phyloP scores from a whole-genome alignment of 2,888 invertebrate species.

The Pseudococcus viburni region DNA sequence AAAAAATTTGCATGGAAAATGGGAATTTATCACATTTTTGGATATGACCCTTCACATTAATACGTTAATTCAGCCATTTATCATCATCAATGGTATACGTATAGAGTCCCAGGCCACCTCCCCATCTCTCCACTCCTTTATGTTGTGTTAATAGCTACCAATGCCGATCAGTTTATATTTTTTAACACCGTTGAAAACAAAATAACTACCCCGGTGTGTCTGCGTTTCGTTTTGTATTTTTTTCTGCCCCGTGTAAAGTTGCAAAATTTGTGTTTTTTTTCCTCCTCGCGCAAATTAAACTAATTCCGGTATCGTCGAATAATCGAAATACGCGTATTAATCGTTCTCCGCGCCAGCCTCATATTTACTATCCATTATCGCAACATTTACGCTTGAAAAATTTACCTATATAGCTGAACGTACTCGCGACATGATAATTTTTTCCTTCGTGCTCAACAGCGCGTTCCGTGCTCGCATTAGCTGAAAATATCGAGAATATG shows the following conservation, averaged over 20 bases:
- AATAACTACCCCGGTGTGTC: neutral
- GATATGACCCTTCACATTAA: constrained; percentile 31
- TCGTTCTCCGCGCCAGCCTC: neutral
- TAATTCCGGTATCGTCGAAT: neutral
- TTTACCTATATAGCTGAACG: neutral
- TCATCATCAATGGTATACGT: constrained; percentile 12
- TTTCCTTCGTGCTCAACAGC: neutral
- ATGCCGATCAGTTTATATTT: constrained; percentile 2
- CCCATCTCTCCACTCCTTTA: neutral
- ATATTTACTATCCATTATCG: constrained; percentile 3
- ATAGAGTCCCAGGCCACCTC: neutral
- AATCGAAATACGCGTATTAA: constrained; percentile 20
- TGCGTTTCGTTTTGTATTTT: neutral
- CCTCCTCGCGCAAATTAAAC: neutral
- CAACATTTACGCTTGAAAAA: constrained; percentile 32
- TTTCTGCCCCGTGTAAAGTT: neutral
- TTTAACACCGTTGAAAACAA: constrained; percentile 5
- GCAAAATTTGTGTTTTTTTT: neutral
- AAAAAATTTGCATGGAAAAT: constrained; percentile 31
- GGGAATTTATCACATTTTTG: constrained; percentile 31
- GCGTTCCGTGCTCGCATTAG: neutral
- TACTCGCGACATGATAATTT: neutral
- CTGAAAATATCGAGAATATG: neutral
- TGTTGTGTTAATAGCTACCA: constrained; percentile 17
- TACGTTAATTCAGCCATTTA: constrained; percentile 27